Conservation (phyloP, 2,888 invertebrate genomes). For the Sesia bembeciformis region DNA sequence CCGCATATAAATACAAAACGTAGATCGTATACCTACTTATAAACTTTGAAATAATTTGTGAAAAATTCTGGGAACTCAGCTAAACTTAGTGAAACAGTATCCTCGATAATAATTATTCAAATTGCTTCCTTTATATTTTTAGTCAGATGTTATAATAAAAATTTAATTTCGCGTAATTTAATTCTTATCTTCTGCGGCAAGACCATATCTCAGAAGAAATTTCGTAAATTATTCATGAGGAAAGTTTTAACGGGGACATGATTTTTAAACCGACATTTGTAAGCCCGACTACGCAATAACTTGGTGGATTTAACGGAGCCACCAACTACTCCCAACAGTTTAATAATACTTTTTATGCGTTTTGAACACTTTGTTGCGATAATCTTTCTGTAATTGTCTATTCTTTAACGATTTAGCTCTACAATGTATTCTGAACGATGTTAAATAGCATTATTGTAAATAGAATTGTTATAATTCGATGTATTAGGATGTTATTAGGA, state of each 20-base stretch:
- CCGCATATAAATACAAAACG: no score
- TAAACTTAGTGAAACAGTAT: conserved; percentile 21
- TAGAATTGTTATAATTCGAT: no score
- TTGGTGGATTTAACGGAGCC: conserved; percentile 24
- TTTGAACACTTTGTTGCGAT: not conserved
- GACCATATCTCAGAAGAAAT: conserved; percentile 68
- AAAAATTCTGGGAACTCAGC: conserved; percentile 28
- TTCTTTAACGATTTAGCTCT: no score
- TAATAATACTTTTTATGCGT: not conserved
- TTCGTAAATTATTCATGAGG: conserved; percentile 72
- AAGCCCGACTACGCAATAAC: conserved; percentile 49
- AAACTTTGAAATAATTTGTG: not conserved
- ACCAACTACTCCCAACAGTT: not conserved
- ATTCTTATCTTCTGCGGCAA: conserved; percentile 66
- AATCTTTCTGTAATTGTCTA: no score
- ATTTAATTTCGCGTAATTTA: conserved; percentile 64
- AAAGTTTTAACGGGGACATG: conserved; percentile 71
- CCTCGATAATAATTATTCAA: conserved; percentile 61
- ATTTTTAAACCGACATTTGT: conserved; percentile 71
- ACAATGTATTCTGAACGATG: no score
- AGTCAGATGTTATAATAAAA: conserved; percentile 59
- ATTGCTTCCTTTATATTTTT: conserved; percentile 57
- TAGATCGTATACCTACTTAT: no score
- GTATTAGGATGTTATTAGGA: no score
- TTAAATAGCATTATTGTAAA: no score